Evolutionary conservation across 2,797 vertebrate genomes (phyloP).

Genomic region (Argyrosomus regius): DNA sequence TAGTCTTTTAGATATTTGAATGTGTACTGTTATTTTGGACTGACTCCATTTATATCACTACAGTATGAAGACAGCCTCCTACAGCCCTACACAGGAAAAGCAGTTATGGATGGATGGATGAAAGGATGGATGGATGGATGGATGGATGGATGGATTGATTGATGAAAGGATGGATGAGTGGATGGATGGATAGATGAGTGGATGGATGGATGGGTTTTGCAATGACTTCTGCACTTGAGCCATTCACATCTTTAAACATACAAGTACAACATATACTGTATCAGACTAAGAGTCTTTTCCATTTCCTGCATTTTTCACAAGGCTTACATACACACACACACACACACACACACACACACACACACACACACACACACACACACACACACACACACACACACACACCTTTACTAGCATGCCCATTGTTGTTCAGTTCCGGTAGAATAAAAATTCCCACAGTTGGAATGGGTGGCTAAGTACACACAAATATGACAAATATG

Average conservation of each 20-base stretch:
- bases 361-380: conserved; percentile 18
- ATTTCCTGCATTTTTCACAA: conserved; percentile 5
- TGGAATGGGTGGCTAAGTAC: conserved; percentile 19
- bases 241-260: not conserved
- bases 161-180: not conserved
- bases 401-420: conserved; percentile 27
- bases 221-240: not conserved
- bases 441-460: conserved; percentile 54
- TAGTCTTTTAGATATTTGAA: not conserved
- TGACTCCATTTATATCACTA: not conserved
- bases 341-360: conserved; percentile 1
- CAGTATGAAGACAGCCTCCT: not conserved
- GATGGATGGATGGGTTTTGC: not conserved
- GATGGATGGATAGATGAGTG: not conserved
- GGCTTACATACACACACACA: conserved; percentile 5
- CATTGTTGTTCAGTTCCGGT: conserved; percentile 62
- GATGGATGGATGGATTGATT: not conserved
- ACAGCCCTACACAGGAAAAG: not conserved
- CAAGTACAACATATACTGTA: not conserved
- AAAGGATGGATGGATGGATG: too few relatives aligned
- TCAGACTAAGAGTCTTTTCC: not conserved
- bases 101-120: not conserved
- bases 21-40: not conserved
- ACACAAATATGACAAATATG: conserved; percentile 18
- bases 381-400: conserved; percentile 32